These are phyloP conservation scores for Nasonovia ribisnigri DNA, from an alignment of 2,888 invertebrate species.

Conservation along the genomic window DNA sequence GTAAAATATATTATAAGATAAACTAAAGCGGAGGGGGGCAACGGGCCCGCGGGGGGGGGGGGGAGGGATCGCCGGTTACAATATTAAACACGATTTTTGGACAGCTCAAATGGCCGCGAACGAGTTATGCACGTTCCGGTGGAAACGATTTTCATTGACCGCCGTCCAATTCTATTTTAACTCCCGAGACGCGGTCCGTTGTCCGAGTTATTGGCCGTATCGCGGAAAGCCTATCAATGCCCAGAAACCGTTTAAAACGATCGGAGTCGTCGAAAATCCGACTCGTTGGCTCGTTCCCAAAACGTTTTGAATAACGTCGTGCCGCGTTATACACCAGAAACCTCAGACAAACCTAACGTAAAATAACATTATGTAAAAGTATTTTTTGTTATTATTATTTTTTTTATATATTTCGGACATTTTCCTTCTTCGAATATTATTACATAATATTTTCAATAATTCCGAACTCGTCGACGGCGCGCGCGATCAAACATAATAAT, in stretches of 20 bases:
- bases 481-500: not conserved
- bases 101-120: conserved; percentile 17
- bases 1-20: not conserved
- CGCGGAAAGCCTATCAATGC: conserved; percentile 34
- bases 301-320: conserved; percentile 4
- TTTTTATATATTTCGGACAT: not conserved
- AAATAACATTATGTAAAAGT: not conserved
- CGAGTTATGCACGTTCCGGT: not conserved
- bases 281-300: conserved; percentile 6
- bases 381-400: not conserved
- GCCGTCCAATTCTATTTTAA: conserved; percentile 59
- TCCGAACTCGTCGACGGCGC: not conserved
- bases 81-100: conserved; percentile 15
- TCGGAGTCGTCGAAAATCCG: not conserved
- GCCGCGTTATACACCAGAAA: not conserved
- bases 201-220: conserved; percentile 36
- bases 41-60: too few species aligned
- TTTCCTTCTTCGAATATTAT: not conserved
- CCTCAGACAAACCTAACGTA: not conserved
- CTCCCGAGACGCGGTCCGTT: not conserved
- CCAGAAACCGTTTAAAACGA: not conserved
- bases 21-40: not conserved
- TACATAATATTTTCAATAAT: not conserved
- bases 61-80: not conserved
- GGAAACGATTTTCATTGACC: conserved; percentile 34